Conservation (phyloP, 2,797 vertebrate genomes). For the Ataeniobius toweri region DNA sequence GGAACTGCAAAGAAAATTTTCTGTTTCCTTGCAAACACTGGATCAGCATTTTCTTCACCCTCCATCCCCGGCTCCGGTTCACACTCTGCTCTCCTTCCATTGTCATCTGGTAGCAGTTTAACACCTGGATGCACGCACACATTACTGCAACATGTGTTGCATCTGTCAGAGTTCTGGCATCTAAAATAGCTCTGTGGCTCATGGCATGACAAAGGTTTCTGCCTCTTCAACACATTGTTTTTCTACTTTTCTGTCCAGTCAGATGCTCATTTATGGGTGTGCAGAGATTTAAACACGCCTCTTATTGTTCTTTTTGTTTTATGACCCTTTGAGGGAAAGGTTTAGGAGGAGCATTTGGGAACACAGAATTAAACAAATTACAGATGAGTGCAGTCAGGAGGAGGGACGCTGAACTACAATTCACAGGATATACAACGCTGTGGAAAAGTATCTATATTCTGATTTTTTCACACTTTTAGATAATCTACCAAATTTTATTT, state of each 20-base stretch:
- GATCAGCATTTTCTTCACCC: too few species aligned
- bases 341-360: too few species aligned
- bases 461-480: not conserved
- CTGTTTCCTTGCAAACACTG: too few species aligned
- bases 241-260: not conserved
- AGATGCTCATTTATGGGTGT: not conserved
- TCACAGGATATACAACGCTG: not conserved
- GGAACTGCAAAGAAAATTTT: too few species aligned
- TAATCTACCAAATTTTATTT: not conserved
- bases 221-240: not conserved
- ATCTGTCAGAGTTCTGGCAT: not conserved
- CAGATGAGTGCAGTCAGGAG: not conserved
- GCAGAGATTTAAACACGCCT: not conserved
- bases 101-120: not conserved
- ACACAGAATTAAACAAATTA: not conserved
- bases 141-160: not conserved
- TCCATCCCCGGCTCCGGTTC: not conserved
- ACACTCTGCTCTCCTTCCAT: too few species aligned
- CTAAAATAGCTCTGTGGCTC: slow-evolving; percentile 19
- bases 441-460: not conserved
- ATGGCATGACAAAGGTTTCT: not conserved
- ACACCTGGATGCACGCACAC: not conserved
- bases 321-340: not conserved
- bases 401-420: too few species aligned
- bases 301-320: not conserved